Evolutionary conservation across 2,888 invertebrate genomes (phyloP).

Genomic region (Dolomedes plantarius): DNA sequence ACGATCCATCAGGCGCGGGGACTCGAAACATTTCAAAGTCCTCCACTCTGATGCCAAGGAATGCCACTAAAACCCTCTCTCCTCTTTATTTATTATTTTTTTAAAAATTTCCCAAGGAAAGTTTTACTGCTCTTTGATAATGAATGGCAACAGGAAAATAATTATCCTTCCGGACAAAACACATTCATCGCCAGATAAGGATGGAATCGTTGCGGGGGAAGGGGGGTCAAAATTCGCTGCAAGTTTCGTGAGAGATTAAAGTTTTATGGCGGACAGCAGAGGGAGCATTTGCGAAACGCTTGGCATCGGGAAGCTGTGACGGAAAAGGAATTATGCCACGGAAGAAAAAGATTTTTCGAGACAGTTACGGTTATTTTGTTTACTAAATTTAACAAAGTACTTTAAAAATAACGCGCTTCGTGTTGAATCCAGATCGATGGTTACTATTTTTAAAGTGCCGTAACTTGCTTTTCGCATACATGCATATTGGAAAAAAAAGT

Average conservation of each 20-base stretch:
- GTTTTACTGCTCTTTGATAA: constrained; percentile 8
- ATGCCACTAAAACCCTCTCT: not conserved
- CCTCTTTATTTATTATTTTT: not conserved
- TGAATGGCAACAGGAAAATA: not conserved
- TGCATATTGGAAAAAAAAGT: too few relatives aligned
- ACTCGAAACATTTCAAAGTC: not conserved
- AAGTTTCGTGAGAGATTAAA: constrained; percentile 1
- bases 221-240: not conserved
- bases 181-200: not conserved
- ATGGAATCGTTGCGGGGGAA: not conserved
- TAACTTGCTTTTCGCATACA: too few relatives aligned
- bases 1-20: not conserved
- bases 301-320: not conserved
- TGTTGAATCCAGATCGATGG: too few relatives aligned
- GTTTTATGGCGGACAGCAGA: not conserved
- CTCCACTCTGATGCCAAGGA: not conserved
- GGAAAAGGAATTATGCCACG: not conserved
- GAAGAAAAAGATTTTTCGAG: not conserved
- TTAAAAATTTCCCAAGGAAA: not conserved
- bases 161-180: not conserved
- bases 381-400: too few relatives aligned
- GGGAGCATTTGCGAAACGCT: not conserved
- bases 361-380: too few relatives aligned
- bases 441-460: too few relatives aligned
- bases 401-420: too few relatives aligned